Evolutionary conservation across 2,888 invertebrate species (phyloP).

Genomic region (Disparrhopalites patrizii): DNA sequence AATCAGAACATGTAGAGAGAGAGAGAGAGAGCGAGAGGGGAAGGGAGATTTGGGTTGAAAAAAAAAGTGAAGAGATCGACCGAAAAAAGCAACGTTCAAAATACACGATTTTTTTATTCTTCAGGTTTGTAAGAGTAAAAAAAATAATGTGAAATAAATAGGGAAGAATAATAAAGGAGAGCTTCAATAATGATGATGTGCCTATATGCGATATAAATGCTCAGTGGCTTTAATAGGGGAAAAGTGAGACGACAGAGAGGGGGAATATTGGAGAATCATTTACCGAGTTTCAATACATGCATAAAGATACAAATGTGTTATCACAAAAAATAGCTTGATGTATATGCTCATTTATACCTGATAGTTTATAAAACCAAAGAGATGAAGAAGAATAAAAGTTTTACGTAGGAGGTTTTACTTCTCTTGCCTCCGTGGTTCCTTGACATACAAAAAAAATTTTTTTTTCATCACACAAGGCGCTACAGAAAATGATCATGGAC

Average conservation of each 20-base stretch:
- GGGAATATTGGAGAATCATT: neutral
- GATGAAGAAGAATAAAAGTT: no score
- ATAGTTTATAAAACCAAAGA: no score
- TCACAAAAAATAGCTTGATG: no score
- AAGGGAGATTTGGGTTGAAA: no score
- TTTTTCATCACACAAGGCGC: constrained; percentile 14
- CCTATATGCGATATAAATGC: no score
- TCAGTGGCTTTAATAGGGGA: constrained; percentile 27
- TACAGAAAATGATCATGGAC: constrained; percentile 18
- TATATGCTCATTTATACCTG: no score
- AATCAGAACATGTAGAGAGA: neutral
- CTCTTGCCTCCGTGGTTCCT: constrained; percentile 24
- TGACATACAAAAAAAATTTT: constrained; percentile 25
- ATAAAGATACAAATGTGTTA: neutral
- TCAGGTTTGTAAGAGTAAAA: constrained; percentile 16
- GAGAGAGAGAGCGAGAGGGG: no score
- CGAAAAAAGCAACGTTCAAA: constrained; percentile 2
- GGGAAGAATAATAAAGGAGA: no score
- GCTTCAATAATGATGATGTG: no score
- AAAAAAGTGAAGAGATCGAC: constrained; percentile 13
- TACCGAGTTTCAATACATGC: neutral
- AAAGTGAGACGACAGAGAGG: no score
- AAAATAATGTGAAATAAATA: constrained; percentile 11
- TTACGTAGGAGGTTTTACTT: constrained; percentile 14
- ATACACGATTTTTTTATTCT: neutral